phyloP scores from a whole-genome alignment of 2,888 invertebrate genomes.

The Athripsodes cinereus region DNA sequence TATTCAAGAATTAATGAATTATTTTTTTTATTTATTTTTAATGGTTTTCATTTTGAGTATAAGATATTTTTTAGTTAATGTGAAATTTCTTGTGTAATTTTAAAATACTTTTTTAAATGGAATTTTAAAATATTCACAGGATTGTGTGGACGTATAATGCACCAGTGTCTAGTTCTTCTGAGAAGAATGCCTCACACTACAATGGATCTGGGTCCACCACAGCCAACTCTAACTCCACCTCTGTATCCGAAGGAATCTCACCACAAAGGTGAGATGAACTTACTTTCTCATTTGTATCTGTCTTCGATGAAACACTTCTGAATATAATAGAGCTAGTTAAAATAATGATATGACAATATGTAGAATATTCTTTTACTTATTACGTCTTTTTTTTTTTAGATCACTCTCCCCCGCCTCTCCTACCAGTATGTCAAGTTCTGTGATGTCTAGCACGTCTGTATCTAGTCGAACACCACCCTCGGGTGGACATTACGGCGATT shows the following conservation, averaged over 20 bases:
- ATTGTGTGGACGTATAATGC: constrained; percentile 92
- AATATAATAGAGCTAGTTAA: background rate
- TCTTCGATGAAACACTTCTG: too few species aligned
- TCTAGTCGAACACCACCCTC: constrained; percentile 54
- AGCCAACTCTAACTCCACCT: constrained; percentile 54
- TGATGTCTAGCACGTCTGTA: constrained; percentile 73
- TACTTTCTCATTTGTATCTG: background rate
- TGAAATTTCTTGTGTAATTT: too few species aligned
- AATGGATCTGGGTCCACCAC: constrained; percentile 54
- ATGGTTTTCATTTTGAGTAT: too few species aligned
- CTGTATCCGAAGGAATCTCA: constrained; percentile 49
- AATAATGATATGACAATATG: too few species aligned
- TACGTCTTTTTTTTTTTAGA: constrained; percentile 34
- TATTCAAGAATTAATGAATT: too few species aligned
- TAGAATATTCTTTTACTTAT: background rate
- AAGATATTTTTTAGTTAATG: too few species aligned
- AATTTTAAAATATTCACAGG: constrained; percentile 43
- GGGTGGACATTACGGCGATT: constrained; percentile 31
- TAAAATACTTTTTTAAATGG: too few species aligned
- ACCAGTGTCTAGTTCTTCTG: constrained; percentile 60
- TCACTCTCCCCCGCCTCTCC: constrained; percentile 74
- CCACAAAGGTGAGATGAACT: constrained; percentile 35
- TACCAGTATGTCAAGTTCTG: constrained; percentile 81
- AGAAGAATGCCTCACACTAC: constrained; percentile 51
- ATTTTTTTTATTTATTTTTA: too few species aligned